Evolutionary conservation across 2,888 invertebrate species (phyloP), one percentile per base, ranked within the genome.

Genomic region (Silvanus unidentatus): DNA sequence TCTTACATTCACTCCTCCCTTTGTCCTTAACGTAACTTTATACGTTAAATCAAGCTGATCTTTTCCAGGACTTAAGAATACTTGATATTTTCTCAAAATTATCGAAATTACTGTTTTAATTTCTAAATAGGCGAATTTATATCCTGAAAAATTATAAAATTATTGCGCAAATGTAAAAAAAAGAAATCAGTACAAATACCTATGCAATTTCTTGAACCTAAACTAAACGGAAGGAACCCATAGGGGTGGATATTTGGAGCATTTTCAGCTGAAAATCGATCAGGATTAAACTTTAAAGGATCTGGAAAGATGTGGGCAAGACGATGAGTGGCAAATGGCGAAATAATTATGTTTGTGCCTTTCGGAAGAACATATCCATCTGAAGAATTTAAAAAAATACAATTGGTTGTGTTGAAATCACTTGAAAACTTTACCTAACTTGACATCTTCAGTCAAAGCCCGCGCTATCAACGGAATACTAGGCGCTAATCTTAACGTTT

Each of bases 381-480:
- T 62, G 49, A 44, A n/a, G n/a, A n/a, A n/a, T n/a, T n/a, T n/a
- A n/a, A n/a, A n/a, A n/a, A 32, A 41, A n/a, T n/a, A n/a, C n/a
- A n/a, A n/a, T n/a, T n/a, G n/a, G n/a, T n/a, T n/a, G n/a, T 5
- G 30, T 28, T 40, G 13, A 3, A 12, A 22, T 30, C 6, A 28
- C n/a, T 29, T 39, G n/a, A 32, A 32, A n/a, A n/a, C n/a, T n/a
- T n/a, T 66, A 81, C 82, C 80, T 51, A 83, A 68, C 44, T 70
- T 68, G 8, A 81, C 70, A 52, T 78, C 75, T 60, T 80, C 78
- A 0, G 71, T 71, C 32, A 83, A 58, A 39, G 68, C 71, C 44
- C 86, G 75, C 1, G 79, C 77, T 56, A 86, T 77, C 55, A 82
- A 76, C 22, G 80, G 81, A 2, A 85, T 82, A 53, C 82, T 82